Percentiles rank a stretch among this genome's conserved stretches.
These are phyloP conservation scores for Lagopus muta DNA, from an alignment of 2,113 vertebrate genomes.

Conservation along the genomic window DNA sequence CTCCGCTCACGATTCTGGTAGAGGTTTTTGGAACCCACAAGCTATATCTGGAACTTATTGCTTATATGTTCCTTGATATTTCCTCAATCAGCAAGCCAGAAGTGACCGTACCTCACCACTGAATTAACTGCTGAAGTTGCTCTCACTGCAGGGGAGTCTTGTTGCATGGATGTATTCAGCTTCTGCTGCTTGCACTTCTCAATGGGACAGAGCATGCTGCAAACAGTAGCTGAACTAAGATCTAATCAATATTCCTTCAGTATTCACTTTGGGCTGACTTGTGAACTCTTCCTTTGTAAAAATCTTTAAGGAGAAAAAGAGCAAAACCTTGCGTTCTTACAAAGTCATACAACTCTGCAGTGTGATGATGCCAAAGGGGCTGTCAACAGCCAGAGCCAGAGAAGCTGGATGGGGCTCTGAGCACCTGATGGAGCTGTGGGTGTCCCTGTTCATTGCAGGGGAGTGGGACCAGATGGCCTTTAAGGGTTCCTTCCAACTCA, in stretches of 20 bases:
- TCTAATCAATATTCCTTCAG: background rate
- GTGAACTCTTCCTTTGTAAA: background rate
- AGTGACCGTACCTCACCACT: background rate
- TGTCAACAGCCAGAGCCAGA: background rate
- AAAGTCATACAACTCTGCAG: rapidly evolving
- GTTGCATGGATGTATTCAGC: background rate
- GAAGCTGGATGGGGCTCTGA: too few species aligned
- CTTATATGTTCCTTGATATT: background rate
- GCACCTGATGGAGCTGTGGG: too few species aligned
- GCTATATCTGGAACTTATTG: conserved; percentile 12
- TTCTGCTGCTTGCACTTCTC: background rate
- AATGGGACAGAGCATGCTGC: background rate
- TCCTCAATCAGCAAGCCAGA: background rate
- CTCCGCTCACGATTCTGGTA: background rate
- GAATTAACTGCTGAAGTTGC: background rate
- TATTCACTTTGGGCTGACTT: background rate
- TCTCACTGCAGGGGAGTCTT: background rate
- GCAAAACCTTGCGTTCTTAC: background rate
- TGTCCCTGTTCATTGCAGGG: too few species aligned
- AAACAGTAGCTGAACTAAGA: background rate
- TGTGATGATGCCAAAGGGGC: rapidly evolving
- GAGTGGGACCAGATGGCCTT: too few species aligned
- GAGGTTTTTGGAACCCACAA: background rate
- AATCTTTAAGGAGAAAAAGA: background rate
- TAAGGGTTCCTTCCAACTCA: too few species aligned